phyloP scores from a whole-genome alignment of 2,888 invertebrate species.

The Coenonympha glycerion region DNA sequence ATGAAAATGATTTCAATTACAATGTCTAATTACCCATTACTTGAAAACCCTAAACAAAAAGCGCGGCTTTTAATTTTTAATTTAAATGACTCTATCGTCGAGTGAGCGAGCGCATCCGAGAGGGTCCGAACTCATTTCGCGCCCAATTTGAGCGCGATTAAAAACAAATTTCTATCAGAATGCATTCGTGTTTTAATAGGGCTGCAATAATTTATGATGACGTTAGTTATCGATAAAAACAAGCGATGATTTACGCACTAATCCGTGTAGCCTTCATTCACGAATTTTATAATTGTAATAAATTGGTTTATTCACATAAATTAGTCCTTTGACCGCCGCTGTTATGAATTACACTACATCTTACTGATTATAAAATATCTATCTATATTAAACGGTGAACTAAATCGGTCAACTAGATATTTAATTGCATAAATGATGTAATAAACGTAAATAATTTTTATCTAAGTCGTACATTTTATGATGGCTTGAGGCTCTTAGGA shows the following conservation, averaged over 20 bases:
- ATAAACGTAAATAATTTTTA: conserved; percentile 2
- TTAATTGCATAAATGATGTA: conserved; percentile 1
- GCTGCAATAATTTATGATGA: conserved; percentile 37
- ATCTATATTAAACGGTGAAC: neutral
- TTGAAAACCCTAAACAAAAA: conserved; percentile 3
- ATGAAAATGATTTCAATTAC: neutral
- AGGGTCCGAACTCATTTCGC: conserved; percentile 70
- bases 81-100: conserved; percentile 60
- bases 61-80: conserved; percentile 47
- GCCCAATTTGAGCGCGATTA: conserved; percentile 75
- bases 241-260: conserved; percentile 28
- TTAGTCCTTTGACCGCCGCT: conserved; percentile 13
- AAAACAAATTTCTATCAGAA: conserved; percentile 73
- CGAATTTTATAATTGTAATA: conserved; percentile 16
- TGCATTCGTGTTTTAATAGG: conserved; percentile 61
- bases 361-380: neutral
- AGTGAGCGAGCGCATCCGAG: conserved; percentile 41
- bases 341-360: neutral
- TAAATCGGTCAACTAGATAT: neutral
- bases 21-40: conserved; percentile 1
- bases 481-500: neutral
- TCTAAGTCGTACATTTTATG: conserved; percentile 1
- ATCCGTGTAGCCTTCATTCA: conserved; percentile 26
- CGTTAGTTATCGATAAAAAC: conserved; percentile 34
- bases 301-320: conserved; percentile 23